Evolutionary conservation across 1,140 invertebrate genomes (phyloP), one percentile per base, ranked within the genome.

Genomic region (Caenorhabditis inopinata): DNA sequence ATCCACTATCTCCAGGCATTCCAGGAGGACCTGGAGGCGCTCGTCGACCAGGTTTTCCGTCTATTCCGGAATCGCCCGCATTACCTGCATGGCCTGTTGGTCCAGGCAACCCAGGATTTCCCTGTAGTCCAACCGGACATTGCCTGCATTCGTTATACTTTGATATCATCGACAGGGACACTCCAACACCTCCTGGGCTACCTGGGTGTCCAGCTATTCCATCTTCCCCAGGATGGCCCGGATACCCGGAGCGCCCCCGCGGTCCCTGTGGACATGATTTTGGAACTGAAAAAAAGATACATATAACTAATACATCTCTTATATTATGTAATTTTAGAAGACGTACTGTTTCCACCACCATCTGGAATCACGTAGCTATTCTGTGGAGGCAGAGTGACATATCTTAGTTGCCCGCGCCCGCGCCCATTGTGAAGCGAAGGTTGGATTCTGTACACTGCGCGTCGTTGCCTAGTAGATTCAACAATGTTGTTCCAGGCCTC

Each of bases 101-200:
- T 12, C 77, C 77, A 46, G 38, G 32, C 18, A 23, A 25, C 9
- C 77, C 77, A 4, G 77, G 77, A 32, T 32, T 4, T 47, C 77
- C 77, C n/a, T 58, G 77, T 23, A 23, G 53, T 16, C 77, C 77
- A 51, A 79, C 73, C 29, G 77, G 77, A 58, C 77, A 79, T 49
- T 79, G 77, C 29, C 68, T 79, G 32, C 77, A 79, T 7, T 58
- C 77, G 32, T 79, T 79, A 42, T 79, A 45, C n/a, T 35, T 35
- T 23, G 47, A 47, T 18, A 68, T 49, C 53, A 68, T 68, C 11
- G 47, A 46, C 6, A 79, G 38, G 0, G 53, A 79, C 27, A 79
- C 32, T 9, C 77, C 77, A 16, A 47, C 35, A 16, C 35, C 77
- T 35, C 77, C 77, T 11, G 42, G 53, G 29, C 46, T 68, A 16